Percentiles rank a stretch among this genome's conserved stretches.
These are phyloP conservation scores for Anguilla pacifica DNA, from an alignment of 2,797 vertebrate genomes.

Conservation along the genomic window DNA sequence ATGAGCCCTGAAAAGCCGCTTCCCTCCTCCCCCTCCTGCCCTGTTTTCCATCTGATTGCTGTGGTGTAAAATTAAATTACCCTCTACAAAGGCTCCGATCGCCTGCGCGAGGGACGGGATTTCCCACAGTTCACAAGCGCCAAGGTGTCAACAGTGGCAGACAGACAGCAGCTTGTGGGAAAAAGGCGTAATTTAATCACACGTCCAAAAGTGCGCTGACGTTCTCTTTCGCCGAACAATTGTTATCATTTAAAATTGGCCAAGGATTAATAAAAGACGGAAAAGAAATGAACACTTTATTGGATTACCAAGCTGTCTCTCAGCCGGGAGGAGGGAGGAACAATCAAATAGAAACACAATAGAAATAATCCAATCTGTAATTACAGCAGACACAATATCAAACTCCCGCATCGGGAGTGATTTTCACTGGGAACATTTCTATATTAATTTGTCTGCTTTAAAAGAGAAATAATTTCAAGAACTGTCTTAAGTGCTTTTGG, in stretches of 20 bases:
- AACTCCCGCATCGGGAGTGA: neutral
- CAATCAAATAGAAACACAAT: slow-evolving; percentile 31
- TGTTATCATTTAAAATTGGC: slow-evolving; percentile 54
- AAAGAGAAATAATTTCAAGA: neutral
- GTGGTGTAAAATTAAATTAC: slow-evolving; percentile 81
- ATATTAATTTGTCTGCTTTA: neutral
- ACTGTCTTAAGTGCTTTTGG: neutral
- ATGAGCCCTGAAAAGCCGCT: slow-evolving; percentile 68
- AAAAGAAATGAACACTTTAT: slow-evolving; percentile 38
- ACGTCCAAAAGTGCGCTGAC: slow-evolving; percentile 52
- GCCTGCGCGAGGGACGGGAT: slow-evolving; percentile 61
- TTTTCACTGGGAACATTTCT: neutral
- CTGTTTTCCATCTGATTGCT: slow-evolving; percentile 63
- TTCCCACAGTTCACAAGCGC: slow-evolving; percentile 68
- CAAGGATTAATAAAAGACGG: slow-evolving; percentile 42
- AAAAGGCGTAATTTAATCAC: slow-evolving; percentile 61
- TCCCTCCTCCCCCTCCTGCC: slow-evolving; percentile 43
- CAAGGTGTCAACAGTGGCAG: slow-evolving; percentile 55
- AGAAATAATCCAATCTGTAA: slow-evolving; percentile 22
- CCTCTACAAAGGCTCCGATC: slow-evolving; percentile 67
- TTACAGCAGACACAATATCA: neutral
- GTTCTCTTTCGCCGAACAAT: slow-evolving; percentile 50
- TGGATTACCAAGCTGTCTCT: slow-evolving; percentile 26
- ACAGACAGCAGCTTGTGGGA: slow-evolving; percentile 62
- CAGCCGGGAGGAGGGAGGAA: slow-evolving; percentile 11